Conservation (phyloP, 2,113 vertebrate genomes). For the Dasypus novemcinctus region DNA sequence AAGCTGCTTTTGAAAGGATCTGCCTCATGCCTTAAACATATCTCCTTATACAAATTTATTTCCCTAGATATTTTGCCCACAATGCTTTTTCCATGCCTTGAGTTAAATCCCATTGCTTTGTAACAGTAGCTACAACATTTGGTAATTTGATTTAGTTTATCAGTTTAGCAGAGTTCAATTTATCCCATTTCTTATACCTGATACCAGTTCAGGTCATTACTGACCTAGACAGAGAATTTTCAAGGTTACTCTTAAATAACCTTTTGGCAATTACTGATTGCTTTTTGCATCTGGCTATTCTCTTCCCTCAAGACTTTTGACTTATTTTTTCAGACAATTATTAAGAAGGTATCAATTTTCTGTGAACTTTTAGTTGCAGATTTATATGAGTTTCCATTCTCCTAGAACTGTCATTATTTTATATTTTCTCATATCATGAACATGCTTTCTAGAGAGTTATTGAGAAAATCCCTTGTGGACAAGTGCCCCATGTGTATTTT, state of each 20-base stretch:
- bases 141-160: slow-evolving; percentile 37
- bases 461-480: background rate
- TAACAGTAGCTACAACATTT: background rate
- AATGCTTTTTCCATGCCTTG: background rate
- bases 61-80: background rate
- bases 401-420: background rate
- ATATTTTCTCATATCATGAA: background rate
- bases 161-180: slow-evolving; percentile 8
- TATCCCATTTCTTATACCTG: background rate
- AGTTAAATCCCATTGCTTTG: background rate
- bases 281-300: background rate
- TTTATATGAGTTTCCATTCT: background rate
- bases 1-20: slow-evolving; percentile 37
- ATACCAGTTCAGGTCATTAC: background rate
- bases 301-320: background rate
- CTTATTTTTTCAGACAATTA: background rate
- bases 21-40: slow-evolving; percentile 42
- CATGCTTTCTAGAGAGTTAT: background rate
- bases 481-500: background rate
- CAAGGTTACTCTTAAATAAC: background rate
- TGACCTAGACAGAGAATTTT: background rate
- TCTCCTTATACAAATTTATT: slow-evolving; percentile 41
- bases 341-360: background rate
- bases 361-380: background rate
- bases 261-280: background rate